Percentiles rank a stretch among this genome's conserved stretches.
Evolutionary conservation across 2,113 vertebrate species (phyloP).

Genomic region (Aix galericulata): DNA sequence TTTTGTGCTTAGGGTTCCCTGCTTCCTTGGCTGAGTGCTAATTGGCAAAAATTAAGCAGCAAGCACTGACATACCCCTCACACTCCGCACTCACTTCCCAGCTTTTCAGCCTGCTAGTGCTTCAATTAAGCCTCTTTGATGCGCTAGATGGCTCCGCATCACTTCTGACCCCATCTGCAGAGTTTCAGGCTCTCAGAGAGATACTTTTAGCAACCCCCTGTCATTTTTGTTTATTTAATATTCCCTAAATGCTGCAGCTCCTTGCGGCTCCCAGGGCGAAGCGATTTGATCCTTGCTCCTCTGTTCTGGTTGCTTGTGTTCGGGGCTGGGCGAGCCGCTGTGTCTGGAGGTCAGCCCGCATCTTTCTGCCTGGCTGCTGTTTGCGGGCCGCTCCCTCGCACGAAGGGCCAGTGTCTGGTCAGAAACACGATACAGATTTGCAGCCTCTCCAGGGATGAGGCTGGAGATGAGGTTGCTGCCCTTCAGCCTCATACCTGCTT

Average conservation of each 20-base stretch:
- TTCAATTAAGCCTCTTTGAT: not conserved
- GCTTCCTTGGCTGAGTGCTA: conserved; percentile 29
- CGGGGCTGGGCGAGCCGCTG: not conserved
- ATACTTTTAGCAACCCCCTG: not conserved
- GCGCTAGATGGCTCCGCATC: not conserved
- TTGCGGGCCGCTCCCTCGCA: not conserved
- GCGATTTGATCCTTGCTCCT: not conserved
- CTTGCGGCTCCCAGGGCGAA: not conserved
- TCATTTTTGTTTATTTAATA: not conserved
- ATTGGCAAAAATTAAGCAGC: conserved; percentile 46
- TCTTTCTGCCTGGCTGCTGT: not conserved
- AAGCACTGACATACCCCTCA: not conserved
- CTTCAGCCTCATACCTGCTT: not conserved
- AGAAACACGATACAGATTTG: not conserved
- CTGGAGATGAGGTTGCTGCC: not conserved
- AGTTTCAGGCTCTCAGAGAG: not conserved
- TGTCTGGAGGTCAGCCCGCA: accelerated
- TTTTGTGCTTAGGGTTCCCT: not conserved
- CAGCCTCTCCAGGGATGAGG: not conserved
- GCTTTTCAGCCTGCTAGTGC: not conserved
- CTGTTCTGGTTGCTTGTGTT: not conserved
- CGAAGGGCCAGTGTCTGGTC: not conserved
- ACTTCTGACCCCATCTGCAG: not conserved
- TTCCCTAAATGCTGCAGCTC: not conserved
- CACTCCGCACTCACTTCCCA: not conserved